Base-by-base conservation (phyloP, 2,113 vertebrate genomes). In the Ifrita kowaldi region DNA sequence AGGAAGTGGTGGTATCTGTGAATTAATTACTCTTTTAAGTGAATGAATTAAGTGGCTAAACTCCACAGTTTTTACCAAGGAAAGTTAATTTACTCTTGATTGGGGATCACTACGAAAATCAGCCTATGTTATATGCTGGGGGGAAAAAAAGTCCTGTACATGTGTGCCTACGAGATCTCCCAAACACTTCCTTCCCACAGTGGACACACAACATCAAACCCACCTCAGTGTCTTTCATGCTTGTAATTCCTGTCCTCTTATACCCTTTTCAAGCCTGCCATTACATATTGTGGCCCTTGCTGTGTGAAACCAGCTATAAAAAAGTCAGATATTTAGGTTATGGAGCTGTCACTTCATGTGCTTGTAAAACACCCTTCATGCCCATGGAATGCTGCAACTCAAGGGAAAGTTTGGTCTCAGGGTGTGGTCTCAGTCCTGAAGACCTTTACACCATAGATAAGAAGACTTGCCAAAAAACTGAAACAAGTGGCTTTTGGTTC, bases 1-100 rank as follows among this genome's bases (percentile, higher is more conserved):
- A 93, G 83, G 75, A 95, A 92, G 12, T 53, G 52, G 79, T 84
- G 41, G 22, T 94, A 89, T 90, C 88, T 93, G 27, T 90, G 83
- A 93, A 96, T 94, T 91, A 93, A 93, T 94, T 91, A 86, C 59
- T 52, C 78, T 96, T 91, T 85, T 44, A 93, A 77, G 53, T 73
- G 71, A 90, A 80, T 55, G 7, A 74, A 80, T 70, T 63, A 80
- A 90, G 9, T 73, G 42, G 37, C 78, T 94, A 74, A 62, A 87
- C 22, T 86, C 23, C 47, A 28, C 52, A 75, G n/a, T 80, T 96
- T 91, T 94, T 85, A 86, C 68, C 22, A 74, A 84, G 35, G 32
- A 94, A 90, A 86, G 13, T 80, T 90, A 84, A 59, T 88, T 46
- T 83, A 67, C 27, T 35, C 50, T 85, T 71, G 50, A 77, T 16